Conservation (phyloP, 2,113 vertebrate species). For the Corythaixoides concolor region DNA sequence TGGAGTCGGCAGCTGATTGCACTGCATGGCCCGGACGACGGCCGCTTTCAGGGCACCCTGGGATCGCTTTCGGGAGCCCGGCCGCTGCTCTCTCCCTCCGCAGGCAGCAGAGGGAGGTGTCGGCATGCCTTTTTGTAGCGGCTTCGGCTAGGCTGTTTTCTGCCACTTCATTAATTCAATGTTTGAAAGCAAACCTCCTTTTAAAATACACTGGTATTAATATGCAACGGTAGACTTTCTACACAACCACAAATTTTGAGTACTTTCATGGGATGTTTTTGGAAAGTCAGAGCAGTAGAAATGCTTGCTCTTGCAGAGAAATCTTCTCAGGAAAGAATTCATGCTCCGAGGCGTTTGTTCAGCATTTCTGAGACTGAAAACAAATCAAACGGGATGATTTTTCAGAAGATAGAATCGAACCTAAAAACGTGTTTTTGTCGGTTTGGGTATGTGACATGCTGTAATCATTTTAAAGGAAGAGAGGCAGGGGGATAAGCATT, state of each 20-base stretch:
- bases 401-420: background rate
- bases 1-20: no score
- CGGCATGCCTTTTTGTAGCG: constrained; percentile 55
- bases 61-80: background rate
- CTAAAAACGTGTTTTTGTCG: background rate
- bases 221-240: constrained; percentile 54
- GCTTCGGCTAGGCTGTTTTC: background rate
- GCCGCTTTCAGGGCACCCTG: background rate
- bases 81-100: background rate
- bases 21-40: no score
- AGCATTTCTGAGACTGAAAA: constrained; percentile 36
- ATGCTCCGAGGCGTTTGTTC: constrained; percentile 16
- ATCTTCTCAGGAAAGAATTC: constrained; percentile 36
- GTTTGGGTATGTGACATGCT: background rate
- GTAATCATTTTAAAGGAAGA: background rate
- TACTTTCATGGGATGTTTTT: constrained; percentile 47
- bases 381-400: background rate
- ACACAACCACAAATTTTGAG: constrained; percentile 54
- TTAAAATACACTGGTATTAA: constrained; percentile 70
- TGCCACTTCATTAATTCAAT: constrained; percentile 53
- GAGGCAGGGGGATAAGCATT: background rate
- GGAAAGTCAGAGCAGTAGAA: constrained; percentile 31
- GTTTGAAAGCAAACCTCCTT: constrained; percentile 62
- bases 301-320: constrained; percentile 27
- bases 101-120: constrained; percentile 76